Evolutionary conservation across 2,888 invertebrate genomes (phyloP).

Genomic region (Stenodema calcarata): DNA sequence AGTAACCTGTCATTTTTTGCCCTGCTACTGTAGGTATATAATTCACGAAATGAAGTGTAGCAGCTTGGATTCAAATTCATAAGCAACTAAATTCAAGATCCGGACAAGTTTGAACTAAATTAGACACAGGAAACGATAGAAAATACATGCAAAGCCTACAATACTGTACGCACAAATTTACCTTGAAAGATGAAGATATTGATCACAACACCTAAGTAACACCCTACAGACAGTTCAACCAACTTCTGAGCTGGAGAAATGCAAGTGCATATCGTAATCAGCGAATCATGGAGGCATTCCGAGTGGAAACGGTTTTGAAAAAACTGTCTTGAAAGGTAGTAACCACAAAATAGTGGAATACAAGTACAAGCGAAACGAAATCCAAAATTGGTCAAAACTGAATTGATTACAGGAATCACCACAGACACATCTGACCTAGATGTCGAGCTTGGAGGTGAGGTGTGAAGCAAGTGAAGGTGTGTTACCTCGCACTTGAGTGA

Average conservation of each 20-base stretch:
- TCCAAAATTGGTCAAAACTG: too few species aligned
- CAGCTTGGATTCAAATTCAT: neutral
- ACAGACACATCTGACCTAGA: too few species aligned
- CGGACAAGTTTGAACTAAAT: neutral
- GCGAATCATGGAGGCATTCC: too few species aligned
- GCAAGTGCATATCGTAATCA: neutral
- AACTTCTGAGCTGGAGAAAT: neutral
- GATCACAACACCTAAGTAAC: constrained; percentile 54
- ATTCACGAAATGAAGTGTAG: neutral
- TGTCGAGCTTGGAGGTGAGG: too few species aligned
- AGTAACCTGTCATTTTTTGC: constrained; percentile 53
- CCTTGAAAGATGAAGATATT: constrained; percentile 54
- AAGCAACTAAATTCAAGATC: neutral
- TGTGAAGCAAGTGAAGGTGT: too few species aligned
- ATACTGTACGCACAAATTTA: constrained; percentile 50
- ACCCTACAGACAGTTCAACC: constrained; percentile 39
- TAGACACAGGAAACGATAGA: neutral
- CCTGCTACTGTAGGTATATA: neutral
- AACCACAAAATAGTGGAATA: too few species aligned
- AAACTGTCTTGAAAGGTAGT: too few species aligned
- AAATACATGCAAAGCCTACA: constrained; percentile 37
- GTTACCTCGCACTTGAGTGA: too few species aligned
- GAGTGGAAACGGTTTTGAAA: too few species aligned
- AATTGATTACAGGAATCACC: too few species aligned
- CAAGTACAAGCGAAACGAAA: too few species aligned